Base-by-base conservation (phyloP, 2,113 vertebrate genomes). In the Rallus limicola region DNA sequence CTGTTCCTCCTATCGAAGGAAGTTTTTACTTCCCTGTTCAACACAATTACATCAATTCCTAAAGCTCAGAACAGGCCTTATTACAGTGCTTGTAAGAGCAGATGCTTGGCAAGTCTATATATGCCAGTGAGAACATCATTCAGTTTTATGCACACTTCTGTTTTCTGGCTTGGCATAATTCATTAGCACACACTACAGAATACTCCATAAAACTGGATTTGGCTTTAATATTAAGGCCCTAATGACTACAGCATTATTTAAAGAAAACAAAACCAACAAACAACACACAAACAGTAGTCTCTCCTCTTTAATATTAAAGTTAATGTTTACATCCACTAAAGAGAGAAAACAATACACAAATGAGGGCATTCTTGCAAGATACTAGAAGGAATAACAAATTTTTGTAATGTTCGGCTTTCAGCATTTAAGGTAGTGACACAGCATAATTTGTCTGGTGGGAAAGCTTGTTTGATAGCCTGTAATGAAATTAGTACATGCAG, bases 81-180 rank as follows among this genome's bases (percentile, higher is more conserved):
- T 79, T 76, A 89, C 78, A 86, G 62, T 50, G 71, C 81, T 81
- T 88, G 77, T 86, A 92, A 88, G 88, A 97, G 95, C 97, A 98
- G 97, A 97, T 95, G 93, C 94, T 90, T 97, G 94, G 96, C 86
- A 95, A 98, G 97, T 92, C 95, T 96, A 86, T 97, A 97, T 97
- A 96, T 92, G 94, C 93, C 94, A 98, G 96, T 97, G 94, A 98
- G 98, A 97, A 96, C 97, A 98, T 98, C 97, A 98, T 93, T 98
- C 97, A 98, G 96, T 97, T 98, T 98, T 98, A 98, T 92, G 95
- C 97, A 96, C 96, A 95, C 95, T 98, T 97, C 97, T 97, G 97
- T 97, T 97, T 97, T 95, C 97, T 93, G 86, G 91, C 96, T 90
- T 93, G 82, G 97, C 91, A 94, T 98, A 97, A 98, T 98, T 98